Percentiles rank a stretch among this genome's conserved stretches.
phyloP scores from a whole-genome alignment of 2,797 vertebrate species.

The Hephaestus fuliginosus region DNA sequence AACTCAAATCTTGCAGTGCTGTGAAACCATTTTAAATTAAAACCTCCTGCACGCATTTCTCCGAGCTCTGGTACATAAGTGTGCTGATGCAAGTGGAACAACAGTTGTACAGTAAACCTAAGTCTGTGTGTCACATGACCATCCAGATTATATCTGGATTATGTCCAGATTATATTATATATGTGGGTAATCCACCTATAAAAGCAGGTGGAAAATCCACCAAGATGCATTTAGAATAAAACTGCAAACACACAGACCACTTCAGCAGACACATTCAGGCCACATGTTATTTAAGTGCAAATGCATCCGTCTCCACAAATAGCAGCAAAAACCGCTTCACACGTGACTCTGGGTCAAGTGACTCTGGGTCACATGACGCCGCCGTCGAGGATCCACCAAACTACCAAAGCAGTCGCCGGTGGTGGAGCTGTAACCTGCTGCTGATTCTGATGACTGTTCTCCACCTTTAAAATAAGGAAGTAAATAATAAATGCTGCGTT shows the following conservation, averaged over 20 bases:
- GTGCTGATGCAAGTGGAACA: background rate
- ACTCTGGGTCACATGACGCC: background rate
- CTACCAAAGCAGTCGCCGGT: background rate
- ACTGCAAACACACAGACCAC: background rate
- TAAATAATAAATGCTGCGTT: background rate
- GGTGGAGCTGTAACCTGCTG: background rate
- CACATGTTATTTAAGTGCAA: slow-evolving; percentile 13
- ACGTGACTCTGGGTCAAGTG: background rate
- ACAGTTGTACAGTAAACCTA: slow-evolving; percentile 6
- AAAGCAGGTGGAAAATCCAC: slow-evolving; percentile 38
- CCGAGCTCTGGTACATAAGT: background rate
- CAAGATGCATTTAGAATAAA: slow-evolving; percentile 40
- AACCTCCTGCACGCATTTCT: background rate
- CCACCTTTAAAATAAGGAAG: background rate
- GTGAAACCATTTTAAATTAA: background rate
- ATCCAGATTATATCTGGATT: slow-evolving; percentile 47
- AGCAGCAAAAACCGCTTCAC: background rate
- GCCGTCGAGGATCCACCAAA: background rate
- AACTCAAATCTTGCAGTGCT: background rate
- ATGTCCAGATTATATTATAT: slow-evolving; percentile 55
- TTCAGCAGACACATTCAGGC: background rate
- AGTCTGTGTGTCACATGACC: slow-evolving; percentile 31
- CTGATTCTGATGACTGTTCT: background rate
- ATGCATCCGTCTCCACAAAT: slow-evolving; percentile 14
- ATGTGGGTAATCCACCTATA: slow-evolving; percentile 60